These are phyloP conservation scores for Daktulosphaira vitifoliae DNA, from an alignment of 1,140 invertebrate species.

Conservation along the genomic window DNA sequence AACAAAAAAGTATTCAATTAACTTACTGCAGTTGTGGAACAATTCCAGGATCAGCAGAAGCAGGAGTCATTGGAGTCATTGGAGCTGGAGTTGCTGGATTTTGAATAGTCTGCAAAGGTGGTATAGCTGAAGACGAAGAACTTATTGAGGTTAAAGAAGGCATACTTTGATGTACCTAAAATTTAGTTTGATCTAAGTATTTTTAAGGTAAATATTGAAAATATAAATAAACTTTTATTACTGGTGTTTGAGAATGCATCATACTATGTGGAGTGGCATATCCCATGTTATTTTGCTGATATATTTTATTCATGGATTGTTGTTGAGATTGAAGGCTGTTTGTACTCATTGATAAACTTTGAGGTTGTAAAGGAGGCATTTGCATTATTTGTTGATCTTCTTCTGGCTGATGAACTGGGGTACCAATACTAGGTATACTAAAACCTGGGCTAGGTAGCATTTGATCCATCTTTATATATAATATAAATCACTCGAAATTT, in stretches of 20 bases:
- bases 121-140: constrained; percentile 28
- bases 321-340: constrained; percentile 47
- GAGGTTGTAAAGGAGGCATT: constrained; percentile 58
- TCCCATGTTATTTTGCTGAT: constrained; percentile 54
- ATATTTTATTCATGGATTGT: constrained; percentile 52
- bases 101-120: constrained; percentile 12
- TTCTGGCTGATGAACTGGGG: constrained; percentile 80
- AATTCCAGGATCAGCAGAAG: constrained; percentile 87
- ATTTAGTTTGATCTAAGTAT: not conserved
- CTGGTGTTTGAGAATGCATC: constrained; percentile 82
- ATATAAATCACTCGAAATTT: too few relatives aligned
- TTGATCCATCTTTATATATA: constrained; percentile 77
- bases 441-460: constrained; percentile 82
- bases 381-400: constrained; percentile 78
- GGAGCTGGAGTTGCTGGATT: constrained; percentile 64
- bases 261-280: constrained; percentile 63
- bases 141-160: constrained; percentile 52
- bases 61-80: constrained; percentile 89
- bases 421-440: constrained; percentile 81
- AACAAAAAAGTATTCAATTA: too few relatives aligned
- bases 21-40: constrained; percentile 88
- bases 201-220: not conserved
- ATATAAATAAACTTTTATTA: constrained; percentile 44
- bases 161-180: constrained; percentile 70
- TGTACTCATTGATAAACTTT: constrained; percentile 49